Conservation (phyloP, 2,888 invertebrate genomes). For the Keiferia lycopersicella region DNA sequence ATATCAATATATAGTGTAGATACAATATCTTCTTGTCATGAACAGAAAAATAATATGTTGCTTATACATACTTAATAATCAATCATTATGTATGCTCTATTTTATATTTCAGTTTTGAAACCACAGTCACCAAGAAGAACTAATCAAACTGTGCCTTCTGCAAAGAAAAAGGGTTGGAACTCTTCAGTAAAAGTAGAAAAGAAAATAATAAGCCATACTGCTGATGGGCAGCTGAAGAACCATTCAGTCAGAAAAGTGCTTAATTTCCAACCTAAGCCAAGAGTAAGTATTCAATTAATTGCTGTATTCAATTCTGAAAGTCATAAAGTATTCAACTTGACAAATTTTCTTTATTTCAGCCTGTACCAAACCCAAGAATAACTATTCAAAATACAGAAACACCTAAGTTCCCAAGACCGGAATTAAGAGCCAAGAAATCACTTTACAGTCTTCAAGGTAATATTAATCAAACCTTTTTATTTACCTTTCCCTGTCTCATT, state of each 20-base stretch:
- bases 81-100: too few species aligned
- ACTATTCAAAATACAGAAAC: conserved; percentile 48
- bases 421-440: conserved; percentile 54
- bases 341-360: conserved; percentile 42
- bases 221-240: conserved; percentile 53
- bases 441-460: conserved; percentile 52
- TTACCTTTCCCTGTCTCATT: neutral
- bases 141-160: conserved; percentile 41
- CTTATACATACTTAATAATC: conserved; percentile 10
- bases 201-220: conserved; percentile 52
- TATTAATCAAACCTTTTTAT: conserved; percentile 20
- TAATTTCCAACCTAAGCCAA: conserved; percentile 58
- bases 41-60: neutral
- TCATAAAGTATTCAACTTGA: too few species aligned
- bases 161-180: conserved; percentile 66
- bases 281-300: conserved; percentile 39
- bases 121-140: conserved; percentile 44
- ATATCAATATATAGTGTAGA: too few species aligned
- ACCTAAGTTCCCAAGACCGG: conserved; percentile 60
- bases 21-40: too few species aligned
- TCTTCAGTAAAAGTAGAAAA: conserved; percentile 67
- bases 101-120: conserved; percentile 52
- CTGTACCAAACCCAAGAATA: conserved; percentile 41
- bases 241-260: conserved; percentile 67
- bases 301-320: too few species aligned